Base-by-base conservation (phyloP, 2,888 invertebrate genomes). In the Orthosia gothica region DNA sequence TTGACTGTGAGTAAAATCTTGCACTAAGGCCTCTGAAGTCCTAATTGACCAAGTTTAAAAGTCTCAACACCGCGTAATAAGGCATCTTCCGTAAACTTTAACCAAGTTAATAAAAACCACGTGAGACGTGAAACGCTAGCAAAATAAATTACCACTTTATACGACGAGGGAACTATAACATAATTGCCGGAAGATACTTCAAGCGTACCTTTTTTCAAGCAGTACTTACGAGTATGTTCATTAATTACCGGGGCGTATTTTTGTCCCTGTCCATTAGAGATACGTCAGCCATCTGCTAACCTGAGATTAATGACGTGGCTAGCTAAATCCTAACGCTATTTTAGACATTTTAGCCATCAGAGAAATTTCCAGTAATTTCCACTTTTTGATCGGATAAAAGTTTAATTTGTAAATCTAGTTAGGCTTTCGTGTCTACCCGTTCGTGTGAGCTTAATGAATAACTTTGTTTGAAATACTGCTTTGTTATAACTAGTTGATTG, bases 251-350 rank as follows among this genome's bases (percentile, higher is more conserved):
- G 90, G 88, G 83, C 90, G 93, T 93, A 94, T 93, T 95, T 94
- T 94, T 94, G 93, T 93, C 93, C 88, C 92, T 94, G 93, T 93
- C 94, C 94, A 94, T 95, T 94, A 94, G 92, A 92, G 93, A 92
- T 93, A 94, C 93, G 94, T 93, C 93, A 92, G 84, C 77, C 86
- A 82, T 86, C 93, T 92, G 91, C 94, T 94, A 92, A 88, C 87
- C 85, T 80, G 86, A 94, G 94, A 95, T 95, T 95, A 94, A 95
- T 94, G 94, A 92, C 89, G 83, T 67, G 76, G 73, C 73, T 70
- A 69, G 79, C 69, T 82, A 89, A 89, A 89, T 87, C 85, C 89
- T 88, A 87, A 88, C 83, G 88, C 79, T 77, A 83, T 86, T 91
- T 89, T 83, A 88, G 90, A 87, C 83, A 86, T 84, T 87, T 76